Evolutionary conservation across 2,888 invertebrate species (phyloP).

Genomic region (Macrophya alboannulata): DNA sequence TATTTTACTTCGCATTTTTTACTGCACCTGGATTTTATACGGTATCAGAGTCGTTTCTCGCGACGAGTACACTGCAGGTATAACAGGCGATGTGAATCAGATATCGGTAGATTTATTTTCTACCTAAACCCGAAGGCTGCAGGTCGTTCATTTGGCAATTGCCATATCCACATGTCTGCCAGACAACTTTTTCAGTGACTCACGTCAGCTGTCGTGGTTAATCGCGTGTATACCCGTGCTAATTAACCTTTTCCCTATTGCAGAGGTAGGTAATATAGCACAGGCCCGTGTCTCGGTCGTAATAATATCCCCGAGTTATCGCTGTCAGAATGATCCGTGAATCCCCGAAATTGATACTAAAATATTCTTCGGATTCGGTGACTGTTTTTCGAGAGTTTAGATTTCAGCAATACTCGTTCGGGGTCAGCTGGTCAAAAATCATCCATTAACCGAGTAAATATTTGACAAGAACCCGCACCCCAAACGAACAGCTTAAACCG

Average conservation of each 20-base stretch:
- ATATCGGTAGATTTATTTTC: background rate
- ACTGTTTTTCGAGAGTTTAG: background rate
- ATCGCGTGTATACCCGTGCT: constrained; percentile 40
- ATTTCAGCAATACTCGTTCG: background rate
- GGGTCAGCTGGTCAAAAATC: constrained; percentile 54
- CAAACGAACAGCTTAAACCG: background rate
- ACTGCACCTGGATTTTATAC: background rate
- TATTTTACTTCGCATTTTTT: background rate
- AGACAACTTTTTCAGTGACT: constrained; percentile 28
- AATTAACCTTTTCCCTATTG: constrained; percentile 43
- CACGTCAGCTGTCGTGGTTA: constrained; percentile 47
- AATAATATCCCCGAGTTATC: no score
- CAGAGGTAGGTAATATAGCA: background rate
- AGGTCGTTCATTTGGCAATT: constrained; percentile 25
- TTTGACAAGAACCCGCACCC: constrained; percentile 54
- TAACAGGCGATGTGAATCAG: background rate
- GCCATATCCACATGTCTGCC: constrained; percentile 17
- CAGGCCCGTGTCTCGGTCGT: background rate
- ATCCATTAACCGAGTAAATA: constrained; percentile 54
- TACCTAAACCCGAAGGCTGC: background rate
- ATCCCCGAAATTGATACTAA: background rate
- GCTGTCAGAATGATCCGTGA: background rate
- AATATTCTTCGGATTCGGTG: background rate
- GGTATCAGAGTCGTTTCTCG: background rate
- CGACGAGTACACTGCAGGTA: background rate